Evolutionary conservation across 2,113 vertebrate species (phyloP).

Genomic region (Myxocyprinus asiaticus): DNA sequence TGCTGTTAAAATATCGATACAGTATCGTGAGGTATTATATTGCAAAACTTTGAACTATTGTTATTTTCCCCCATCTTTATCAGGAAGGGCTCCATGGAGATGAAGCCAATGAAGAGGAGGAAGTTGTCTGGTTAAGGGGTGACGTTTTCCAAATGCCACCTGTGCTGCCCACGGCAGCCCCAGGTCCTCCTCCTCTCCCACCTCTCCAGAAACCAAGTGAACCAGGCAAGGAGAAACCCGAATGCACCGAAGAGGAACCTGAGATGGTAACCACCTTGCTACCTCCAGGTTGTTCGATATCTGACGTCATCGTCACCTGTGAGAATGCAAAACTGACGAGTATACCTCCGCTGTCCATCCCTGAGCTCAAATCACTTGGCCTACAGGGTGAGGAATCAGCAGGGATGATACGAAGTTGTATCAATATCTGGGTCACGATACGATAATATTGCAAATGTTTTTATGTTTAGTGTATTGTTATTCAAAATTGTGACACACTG

Average conservation of each 20-base stretch:
- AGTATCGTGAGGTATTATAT: too few relatives aligned
- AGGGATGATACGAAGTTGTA: too few relatives aligned
- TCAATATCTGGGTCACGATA: too few relatives aligned
- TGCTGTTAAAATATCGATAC: too few relatives aligned
- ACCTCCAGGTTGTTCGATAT: conserved; percentile 81
- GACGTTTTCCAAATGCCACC: conserved; percentile 76
- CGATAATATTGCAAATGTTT: too few relatives aligned
- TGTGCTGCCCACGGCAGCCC: conserved; percentile 51
- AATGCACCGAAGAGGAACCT: conserved; percentile 8
- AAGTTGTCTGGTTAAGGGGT: conserved; percentile 72
- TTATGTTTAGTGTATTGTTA: too few relatives aligned
- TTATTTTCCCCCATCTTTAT: too few relatives aligned
- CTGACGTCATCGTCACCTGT: conserved; percentile 84
- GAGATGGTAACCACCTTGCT: conserved; percentile 66
- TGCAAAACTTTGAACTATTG: too few relatives aligned
- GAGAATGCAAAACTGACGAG: conserved; percentile 76
- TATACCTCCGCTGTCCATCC: conserved; percentile 84
- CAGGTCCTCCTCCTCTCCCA: conserved; percentile 22
- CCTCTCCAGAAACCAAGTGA: conserved; percentile 43
- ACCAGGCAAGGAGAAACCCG: conserved; percentile 33
- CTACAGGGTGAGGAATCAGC: conserved; percentile 80
- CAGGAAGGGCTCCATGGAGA: conserved; percentile 3
- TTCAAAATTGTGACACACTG: too few relatives aligned
- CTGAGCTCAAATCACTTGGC: conserved; percentile 84
- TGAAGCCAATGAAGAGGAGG: conserved; percentile 48